Base-by-base conservation (phyloP, 2,113 vertebrate species). In the Atractosteus spatula region DNA sequence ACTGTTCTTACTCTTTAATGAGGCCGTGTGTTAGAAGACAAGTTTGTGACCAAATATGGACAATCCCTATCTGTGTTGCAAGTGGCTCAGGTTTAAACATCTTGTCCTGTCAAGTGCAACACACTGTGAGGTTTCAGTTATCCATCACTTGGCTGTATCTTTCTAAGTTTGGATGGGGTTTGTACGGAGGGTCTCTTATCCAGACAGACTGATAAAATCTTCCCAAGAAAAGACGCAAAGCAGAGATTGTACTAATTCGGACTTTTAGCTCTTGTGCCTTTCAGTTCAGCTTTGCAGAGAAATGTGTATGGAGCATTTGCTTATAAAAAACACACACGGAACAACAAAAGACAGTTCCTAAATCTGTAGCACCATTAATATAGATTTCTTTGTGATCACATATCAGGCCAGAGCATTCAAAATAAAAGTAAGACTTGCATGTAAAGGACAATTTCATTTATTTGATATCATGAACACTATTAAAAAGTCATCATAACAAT, bases 251-350 rank as follows among this genome's bases (percentile, higher is more conserved):
- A 67, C 62, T 75, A 78, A 79, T 75, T 79, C 69, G 79, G 54
- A 78, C 59, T 66, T 57, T 69, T 74, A 61, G 66, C 29, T 69
- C 42, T 74, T 74, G 45, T 74, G 45, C 64, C 71, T 74, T 13
- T 7, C 66, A 42, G 8, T 55, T 7, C 68, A 68, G 68, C 69
- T 71, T 63, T 62, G 74, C 62, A 16, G 69, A 51, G 47, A 51
- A 10, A 51, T 17, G 74, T 73, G 68, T 45, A 66, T 77, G 78
- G 74, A 81, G 79, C 77, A 51, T 55, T 41, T 74, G 76, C 66
- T 68, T 66, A 78, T 74, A 78, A 81, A 72, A 76, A 71, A 55
- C 69, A 66, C 13, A 75, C 67, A 70, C 74, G 75, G 47, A 56
- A 71, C 56, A 76, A 74, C 55, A 7, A 74, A 51, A 51, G 43